Percentiles rank a stretch among this genome's conserved stretches.
phyloP scores from a whole-genome alignment of 2,888 invertebrate genomes.

The Ormyrus nitidulus region DNA sequence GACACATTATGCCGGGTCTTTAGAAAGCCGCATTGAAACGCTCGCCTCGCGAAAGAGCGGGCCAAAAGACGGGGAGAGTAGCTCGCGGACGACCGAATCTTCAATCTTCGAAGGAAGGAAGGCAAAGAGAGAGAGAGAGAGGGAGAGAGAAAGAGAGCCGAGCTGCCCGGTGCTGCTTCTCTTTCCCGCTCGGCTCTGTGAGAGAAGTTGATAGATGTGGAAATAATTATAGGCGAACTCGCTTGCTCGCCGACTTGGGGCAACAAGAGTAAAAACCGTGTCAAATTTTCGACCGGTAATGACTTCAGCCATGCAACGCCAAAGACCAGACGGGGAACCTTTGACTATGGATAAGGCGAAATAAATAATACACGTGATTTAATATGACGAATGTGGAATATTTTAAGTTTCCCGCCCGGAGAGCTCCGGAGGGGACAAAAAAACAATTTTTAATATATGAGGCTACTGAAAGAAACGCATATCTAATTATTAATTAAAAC shows the following conservation, averaged over 20 bases:
- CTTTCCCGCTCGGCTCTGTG: background rate
- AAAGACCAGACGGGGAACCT: constrained; percentile 52
- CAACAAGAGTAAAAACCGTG: constrained; percentile 73
- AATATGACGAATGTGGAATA: constrained; percentile 41
- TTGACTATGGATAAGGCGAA: constrained; percentile 39
- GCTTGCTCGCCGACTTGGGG: constrained; percentile 58
- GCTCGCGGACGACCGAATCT: constrained; percentile 44
- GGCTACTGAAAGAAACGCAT: background rate
- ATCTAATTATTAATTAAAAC: constrained; percentile 40
- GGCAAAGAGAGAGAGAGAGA: background rate
- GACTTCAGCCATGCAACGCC: constrained; percentile 71
- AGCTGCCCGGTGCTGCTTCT: constrained; percentile 3
- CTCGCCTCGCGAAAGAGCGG: constrained; percentile 22
- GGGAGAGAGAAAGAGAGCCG: constrained; percentile 2
- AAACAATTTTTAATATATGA: constrained; percentile 16
- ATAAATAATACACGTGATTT: constrained; percentile 43
- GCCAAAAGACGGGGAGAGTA: constrained; percentile 39
- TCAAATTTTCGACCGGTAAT: constrained; percentile 73
- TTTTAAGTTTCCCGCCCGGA: constrained; percentile 15
- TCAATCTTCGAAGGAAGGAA: constrained; percentile 42
- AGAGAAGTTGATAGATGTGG: constrained; percentile 72
- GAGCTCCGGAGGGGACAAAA: background rate
- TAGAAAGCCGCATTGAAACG: constrained; percentile 38
- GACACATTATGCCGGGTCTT: background rate
- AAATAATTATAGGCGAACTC: constrained; percentile 74